These are phyloP conservation scores for Brachyalestes nurse DNA, from an alignment of 2,797 vertebrate genomes.

Conservation along the genomic window DNA sequence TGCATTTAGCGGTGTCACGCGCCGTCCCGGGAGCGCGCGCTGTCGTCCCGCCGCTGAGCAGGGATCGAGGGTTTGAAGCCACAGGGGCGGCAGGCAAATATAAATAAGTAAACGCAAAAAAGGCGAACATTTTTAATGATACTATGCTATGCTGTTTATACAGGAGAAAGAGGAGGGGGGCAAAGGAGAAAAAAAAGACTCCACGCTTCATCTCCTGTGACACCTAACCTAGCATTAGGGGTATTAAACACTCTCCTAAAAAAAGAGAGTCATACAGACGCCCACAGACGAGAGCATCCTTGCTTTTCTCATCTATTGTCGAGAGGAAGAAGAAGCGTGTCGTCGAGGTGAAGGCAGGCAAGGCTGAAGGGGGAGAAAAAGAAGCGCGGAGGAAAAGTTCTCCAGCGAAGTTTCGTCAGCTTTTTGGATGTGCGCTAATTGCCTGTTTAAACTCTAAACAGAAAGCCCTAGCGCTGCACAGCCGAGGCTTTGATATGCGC, in stretches of 20 bases:
- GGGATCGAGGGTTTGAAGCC: conserved; percentile 68
- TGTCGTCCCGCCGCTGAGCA: conserved; percentile 60
- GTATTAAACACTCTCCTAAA: conserved; percentile 73
- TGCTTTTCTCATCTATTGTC: conserved; percentile 61
- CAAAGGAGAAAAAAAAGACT: conserved; percentile 44
- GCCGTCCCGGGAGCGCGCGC: conserved; percentile 73
- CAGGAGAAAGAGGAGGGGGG: conserved; percentile 39
- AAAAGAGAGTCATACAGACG: conserved; percentile 48
- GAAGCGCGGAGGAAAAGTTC: conserved; percentile 57
- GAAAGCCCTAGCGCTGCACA: conserved; percentile 19
- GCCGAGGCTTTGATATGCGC: conserved; percentile 40
- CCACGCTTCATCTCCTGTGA: conserved; percentile 74
- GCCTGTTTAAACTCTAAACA: conserved; percentile 52
- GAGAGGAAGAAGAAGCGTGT: conserved; percentile 65
- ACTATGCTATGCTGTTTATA: conserved; percentile 69
- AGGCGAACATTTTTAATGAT: conserved; percentile 76
- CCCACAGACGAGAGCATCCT: conserved; percentile 65
- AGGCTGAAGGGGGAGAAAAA: conserved; percentile 59
- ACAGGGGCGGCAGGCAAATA: conserved; percentile 69
- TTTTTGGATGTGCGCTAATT: conserved; percentile 48
- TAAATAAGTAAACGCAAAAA: conserved; percentile 73
- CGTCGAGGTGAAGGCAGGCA: conserved; percentile 70
- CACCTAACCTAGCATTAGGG: conserved; percentile 75
- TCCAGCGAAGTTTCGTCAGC: conserved; percentile 36
- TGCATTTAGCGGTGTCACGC: conserved; percentile 77